Conservation (phyloP, 2,113 vertebrate species). For the Pelusios castaneus region DNA sequence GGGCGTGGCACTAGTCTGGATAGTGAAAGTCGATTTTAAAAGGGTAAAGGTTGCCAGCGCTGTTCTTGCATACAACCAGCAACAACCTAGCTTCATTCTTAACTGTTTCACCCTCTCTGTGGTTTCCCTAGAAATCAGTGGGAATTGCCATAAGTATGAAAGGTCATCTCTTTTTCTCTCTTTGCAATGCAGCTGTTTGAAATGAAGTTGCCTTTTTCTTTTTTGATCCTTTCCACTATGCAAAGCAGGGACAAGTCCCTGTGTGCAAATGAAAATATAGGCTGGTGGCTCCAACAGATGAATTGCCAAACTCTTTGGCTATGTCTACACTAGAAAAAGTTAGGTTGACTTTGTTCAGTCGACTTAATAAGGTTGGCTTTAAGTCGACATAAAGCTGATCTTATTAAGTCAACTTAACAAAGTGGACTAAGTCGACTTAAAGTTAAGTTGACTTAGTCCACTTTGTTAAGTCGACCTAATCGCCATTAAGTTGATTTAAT, state of each 20-base stretch:
- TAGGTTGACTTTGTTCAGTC: no score
- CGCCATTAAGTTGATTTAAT: no score
- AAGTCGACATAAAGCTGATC: no score
- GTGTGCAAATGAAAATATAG: background rate
- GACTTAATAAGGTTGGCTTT: no score
- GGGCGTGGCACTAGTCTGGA: background rate
- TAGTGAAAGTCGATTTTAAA: background rate
- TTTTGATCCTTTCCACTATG: fast-evolving
- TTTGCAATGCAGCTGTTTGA: background rate
- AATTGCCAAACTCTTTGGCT: background rate
- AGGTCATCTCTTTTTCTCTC: background rate
- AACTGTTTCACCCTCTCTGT: background rate
- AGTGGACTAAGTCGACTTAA: no score
- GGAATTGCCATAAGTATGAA: background rate
- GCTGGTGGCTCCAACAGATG: background rate
- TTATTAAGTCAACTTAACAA: no score
- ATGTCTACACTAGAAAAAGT: no score
- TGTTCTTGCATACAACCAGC: background rate
- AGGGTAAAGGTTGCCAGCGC: background rate
- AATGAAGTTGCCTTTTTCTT: background rate
- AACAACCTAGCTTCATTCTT: no score
- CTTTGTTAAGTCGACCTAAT: no score
- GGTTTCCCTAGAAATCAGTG: background rate
- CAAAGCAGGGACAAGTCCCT: background rate
- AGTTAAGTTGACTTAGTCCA: no score